Conservation (phyloP, 1,140 invertebrate species). For the Mizuhopecten yessoensis region DNA sequence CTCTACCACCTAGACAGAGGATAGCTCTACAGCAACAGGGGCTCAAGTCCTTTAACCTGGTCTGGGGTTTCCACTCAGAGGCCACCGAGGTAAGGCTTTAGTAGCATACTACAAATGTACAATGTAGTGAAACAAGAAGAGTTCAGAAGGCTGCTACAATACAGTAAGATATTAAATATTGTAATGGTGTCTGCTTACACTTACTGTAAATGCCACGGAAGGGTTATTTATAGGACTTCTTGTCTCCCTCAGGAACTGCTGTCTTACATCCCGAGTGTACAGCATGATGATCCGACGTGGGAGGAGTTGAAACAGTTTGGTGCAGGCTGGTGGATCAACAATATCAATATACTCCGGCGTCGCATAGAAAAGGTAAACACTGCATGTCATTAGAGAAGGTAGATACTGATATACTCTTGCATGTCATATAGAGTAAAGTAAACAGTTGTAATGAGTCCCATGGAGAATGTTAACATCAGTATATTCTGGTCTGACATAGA, state of each 20-base stretch:
- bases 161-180: too few species aligned
- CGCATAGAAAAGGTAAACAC: conserved; percentile 92
- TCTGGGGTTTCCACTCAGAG: conserved; percentile 99
- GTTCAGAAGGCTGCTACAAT: too few species aligned
- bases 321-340: conserved; percentile 98
- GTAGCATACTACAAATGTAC: too few species aligned
- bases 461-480: too few species aligned
- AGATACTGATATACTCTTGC: too few species aligned
- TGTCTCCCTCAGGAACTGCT: conserved; percentile 86
- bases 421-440: too few species aligned
- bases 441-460: too few species aligned
- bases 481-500: too few species aligned
- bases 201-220: background rate
- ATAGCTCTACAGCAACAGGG: conserved; percentile 94
- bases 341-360: conserved; percentile 91
- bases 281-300: conserved; percentile 91
- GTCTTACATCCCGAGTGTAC: conserved; percentile 91
- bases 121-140: too few species aligned
- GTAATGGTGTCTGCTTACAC: too few species aligned
- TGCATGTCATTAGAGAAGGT: too few species aligned
- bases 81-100: conserved; percentile 90
- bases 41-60: conserved; percentile 95
- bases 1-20: conserved; percentile 94
- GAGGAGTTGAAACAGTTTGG: conserved; percentile 95
- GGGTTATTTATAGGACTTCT: background rate